phyloP scores from a whole-genome alignment of 35 echinoderm and acorn worm genomes.

The Apostichopus californicus region DNA sequence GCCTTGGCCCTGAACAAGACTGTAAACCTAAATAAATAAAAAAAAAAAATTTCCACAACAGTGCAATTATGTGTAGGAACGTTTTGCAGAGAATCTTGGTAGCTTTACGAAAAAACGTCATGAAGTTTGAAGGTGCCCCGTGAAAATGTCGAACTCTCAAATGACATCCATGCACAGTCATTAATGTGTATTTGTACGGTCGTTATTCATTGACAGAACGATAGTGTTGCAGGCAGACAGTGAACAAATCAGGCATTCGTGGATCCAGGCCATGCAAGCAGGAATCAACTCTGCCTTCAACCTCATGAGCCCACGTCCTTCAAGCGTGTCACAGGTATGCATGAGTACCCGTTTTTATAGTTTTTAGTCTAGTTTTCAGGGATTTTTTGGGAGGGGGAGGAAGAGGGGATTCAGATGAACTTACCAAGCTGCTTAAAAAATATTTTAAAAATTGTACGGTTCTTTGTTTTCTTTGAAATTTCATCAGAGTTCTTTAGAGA shows the following conservation, averaged over 20 bases:
- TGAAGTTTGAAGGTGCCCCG: too few species aligned
- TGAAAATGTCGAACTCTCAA: too few species aligned
- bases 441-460: not conserved
- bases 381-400: not conserved
- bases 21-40: too few species aligned
- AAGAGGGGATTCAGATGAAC: too few species aligned
- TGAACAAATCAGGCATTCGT: constrained; percentile 85
- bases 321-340: constrained; percentile 34
- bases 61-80: too few species aligned
- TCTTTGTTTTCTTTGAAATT: not conserved
- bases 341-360: not conserved
- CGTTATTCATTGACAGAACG: constrained; percentile 47
- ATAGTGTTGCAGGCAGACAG: constrained; percentile 90
- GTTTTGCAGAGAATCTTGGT: too few species aligned
- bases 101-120: too few species aligned
- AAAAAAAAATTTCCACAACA: too few species aligned
- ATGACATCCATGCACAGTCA: not conserved
- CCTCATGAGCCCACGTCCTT: constrained; percentile 49
- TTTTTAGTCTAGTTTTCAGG: not conserved
- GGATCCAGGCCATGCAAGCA: constrained; percentile 79
- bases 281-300: constrained; percentile 96
- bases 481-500: not conserved
- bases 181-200: not conserved
- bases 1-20: too few species aligned
- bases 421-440: too few species aligned